Conservation (phyloP, 2,888 invertebrate species). For the Phyllotreta cruciferae region DNA sequence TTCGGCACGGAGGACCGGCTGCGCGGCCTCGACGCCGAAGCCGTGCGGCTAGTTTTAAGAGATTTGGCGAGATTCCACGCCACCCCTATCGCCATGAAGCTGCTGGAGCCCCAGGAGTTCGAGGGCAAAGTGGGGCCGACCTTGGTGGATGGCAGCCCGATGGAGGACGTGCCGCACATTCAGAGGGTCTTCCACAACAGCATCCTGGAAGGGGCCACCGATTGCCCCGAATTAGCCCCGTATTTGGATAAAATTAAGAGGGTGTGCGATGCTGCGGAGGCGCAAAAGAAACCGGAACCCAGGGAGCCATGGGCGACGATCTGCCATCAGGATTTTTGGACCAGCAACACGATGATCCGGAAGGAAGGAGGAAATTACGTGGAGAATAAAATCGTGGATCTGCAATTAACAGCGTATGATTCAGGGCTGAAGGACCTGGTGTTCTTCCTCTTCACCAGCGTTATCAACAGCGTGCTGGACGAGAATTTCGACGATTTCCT, state of each 20-base stretch:
- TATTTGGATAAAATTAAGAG: conserved; percentile 47
- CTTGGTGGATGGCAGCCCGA: conserved; percentile 53
- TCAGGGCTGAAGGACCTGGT: conserved; percentile 64
- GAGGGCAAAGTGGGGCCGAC: conserved; percentile 58
- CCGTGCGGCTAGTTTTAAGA: conserved; percentile 60
- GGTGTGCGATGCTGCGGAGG: conserved; percentile 46
- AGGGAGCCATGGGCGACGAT: conserved; percentile 64
- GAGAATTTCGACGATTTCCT: conserved; percentile 63
- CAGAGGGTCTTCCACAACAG: conserved; percentile 51
- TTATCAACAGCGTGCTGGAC: conserved; percentile 58
- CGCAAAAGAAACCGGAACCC: conserved; percentile 41
- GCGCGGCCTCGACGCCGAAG: conserved; percentile 62
- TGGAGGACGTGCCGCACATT: conserved; percentile 53
- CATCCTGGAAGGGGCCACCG: conserved; percentile 48
- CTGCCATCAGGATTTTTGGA: conserved; percentile 68
- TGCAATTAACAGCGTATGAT: conserved; percentile 65
- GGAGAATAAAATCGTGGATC: conserved; percentile 66
- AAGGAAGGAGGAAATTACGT: conserved; percentile 60
- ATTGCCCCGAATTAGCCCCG: conserved; percentile 47
- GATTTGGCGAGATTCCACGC: conserved; percentile 67
- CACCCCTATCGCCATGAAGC: conserved; percentile 64
- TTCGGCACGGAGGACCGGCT: conserved; percentile 63
- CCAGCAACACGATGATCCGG: conserved; percentile 67
- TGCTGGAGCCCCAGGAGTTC: conserved; percentile 60
- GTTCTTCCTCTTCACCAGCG: conserved; percentile 66